Evolutionary conservation across 2,888 invertebrate genomes (phyloP).

Genomic region (Limulus polyphemus): DNA sequence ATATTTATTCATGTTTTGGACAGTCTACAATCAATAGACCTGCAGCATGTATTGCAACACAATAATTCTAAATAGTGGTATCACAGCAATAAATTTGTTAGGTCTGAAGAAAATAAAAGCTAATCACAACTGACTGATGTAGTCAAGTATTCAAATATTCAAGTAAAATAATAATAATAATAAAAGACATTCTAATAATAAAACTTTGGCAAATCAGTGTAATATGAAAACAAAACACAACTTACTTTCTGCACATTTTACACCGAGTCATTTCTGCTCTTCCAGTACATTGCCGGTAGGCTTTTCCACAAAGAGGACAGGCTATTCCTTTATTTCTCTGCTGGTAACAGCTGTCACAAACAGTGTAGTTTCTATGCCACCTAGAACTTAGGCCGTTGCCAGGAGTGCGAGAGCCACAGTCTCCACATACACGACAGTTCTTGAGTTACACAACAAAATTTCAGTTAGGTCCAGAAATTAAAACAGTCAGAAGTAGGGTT

Average conservation of each 20-base stretch:
- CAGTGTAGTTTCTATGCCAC: constrained; percentile 96
- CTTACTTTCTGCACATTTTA: constrained; percentile 65
- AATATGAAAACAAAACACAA: not conserved
- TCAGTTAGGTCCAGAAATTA: constrained; percentile 3
- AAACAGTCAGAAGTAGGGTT: no score
- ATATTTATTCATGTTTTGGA: no score
- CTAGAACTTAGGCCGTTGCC: constrained; percentile 89
- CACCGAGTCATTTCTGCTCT: constrained; percentile 84
- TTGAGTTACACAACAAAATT: constrained; percentile 35
- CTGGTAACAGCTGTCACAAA: constrained; percentile 97
- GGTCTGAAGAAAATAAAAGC: no score
- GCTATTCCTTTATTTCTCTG: constrained; percentile 92
- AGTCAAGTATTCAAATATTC: no score
- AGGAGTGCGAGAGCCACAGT: constrained; percentile 90
- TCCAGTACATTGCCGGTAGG: constrained; percentile 86
- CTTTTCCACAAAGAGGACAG: constrained; percentile 86
- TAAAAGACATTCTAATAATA: no score
- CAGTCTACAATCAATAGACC: no score
- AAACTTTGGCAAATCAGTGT: no score
- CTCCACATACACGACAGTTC: constrained; percentile 90
- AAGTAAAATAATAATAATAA: no score
- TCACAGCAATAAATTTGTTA: no score
- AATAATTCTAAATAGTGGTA: no score
- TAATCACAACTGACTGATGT: no score
- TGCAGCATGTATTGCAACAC: no score